Base-by-base conservation (phyloP, 2,888 invertebrate genomes). In the Phaedon cochleariae region DNA sequence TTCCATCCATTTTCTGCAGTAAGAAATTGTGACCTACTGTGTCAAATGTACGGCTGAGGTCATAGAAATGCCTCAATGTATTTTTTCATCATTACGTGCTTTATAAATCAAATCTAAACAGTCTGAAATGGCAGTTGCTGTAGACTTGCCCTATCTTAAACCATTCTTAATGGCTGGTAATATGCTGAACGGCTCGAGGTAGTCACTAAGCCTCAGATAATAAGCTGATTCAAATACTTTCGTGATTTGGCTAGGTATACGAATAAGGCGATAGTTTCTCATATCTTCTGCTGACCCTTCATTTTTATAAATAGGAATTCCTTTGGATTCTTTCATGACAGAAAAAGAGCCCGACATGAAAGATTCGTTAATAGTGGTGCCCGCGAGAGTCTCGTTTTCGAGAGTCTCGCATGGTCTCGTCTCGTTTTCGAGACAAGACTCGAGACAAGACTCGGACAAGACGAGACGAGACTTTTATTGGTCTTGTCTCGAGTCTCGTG, bases 81-180 rank as follows among this genome's bases (percentile, higher is more conserved):
- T 26, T 59, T 53, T 54, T 63, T 49, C 54, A 20, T 37, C 46
- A 41, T 58, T 57, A 4, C 41, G 18, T 26, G 51, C 51, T 6
- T 7, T 51, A 51, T 51, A 51, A 51, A 51, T 22, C 26, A 51
- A 51, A 26, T 51, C 51, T 51, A 51, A 51, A 26, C 51, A 51
- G 4, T 26, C 51, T 15, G 26, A 22, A 51, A 51, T 26, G 17
- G 51, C 51, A 10, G 51, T 15, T 12, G 26, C 31, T 9, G 34
- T 53, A 34, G 53, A 53, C 17, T 53, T 53, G 9, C 26, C 2
- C 17, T 53, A 17, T 34, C 53, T 53, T 3, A 53, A 53, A 31
- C 29, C 53, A 53, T 53, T n/a, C 31, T 53, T 17, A 10, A 17
- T 5, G 4, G 29, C 5, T 9, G 53, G 29, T 9, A 53, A n/a